Base-by-base conservation (phyloP, 2,113 vertebrate species). In the Periophthalmus modestus region DNA sequence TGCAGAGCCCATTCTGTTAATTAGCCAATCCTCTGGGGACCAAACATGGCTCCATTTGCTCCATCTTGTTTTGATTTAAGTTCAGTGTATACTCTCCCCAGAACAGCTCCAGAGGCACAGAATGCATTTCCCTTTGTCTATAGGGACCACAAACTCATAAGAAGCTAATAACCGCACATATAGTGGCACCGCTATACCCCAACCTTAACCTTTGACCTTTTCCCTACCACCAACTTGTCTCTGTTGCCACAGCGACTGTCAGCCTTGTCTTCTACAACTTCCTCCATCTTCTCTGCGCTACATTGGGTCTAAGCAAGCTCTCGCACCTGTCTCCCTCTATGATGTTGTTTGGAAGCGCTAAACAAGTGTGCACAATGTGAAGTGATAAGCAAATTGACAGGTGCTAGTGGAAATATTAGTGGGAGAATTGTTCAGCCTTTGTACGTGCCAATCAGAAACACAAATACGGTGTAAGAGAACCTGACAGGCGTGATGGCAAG, bases 21-120 rank as follows among this genome's bases (percentile, higher is more conserved):
- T 89, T 90, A 87, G 78, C 77, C 69, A 85, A 85, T 83, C 81
- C 85, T 77, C 75, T 81, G 72, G 85, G 83, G 80, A 75, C 85
- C 82, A 87, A 91, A 83, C 81, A 87, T 48, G 89, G 83, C 83
- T 75, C 88, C 83, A 83, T 84, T 80, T 78, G 70, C 79, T 74
- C 77, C 68, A 71, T 74, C 57, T 66, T 87, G 75, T 87, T 86
- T 87, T 88, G 62, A 87, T 83, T 89, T 85, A 88, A 86, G 79
- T 83, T 90, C 80, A 84, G 39, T 50, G 72, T 80, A 84, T 79
- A 79, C 68, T 69, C 59, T 69, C 73, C 52, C 68, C 24, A 66
- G 88, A 92, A 87, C 83, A 82, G 85, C 83, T 72, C 69, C 71
- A 65, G 76, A 82, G 74, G 11, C 81, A 68, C 71, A 82, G 79